Evolutionary conservation across 2,797 vertebrate species (phyloP).

Genomic region (Sebastes itinus): DNA sequence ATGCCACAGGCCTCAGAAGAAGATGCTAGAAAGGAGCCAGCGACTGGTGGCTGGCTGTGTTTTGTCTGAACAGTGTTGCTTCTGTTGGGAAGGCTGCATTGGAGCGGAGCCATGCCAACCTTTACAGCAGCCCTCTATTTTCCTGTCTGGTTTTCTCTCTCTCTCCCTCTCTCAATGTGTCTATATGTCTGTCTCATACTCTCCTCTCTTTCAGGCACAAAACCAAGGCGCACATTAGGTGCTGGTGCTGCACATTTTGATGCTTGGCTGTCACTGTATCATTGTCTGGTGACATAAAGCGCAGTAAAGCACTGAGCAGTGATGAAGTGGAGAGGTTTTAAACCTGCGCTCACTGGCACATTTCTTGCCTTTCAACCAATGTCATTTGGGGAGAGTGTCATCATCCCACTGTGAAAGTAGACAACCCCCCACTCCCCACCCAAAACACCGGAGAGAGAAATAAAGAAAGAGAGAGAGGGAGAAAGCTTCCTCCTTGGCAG

Average conservation of each 20-base stretch:
- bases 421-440: conserved; percentile 28
- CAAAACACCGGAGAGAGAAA: conserved; percentile 51
- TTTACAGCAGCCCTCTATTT: conserved; percentile 53
- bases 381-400: conserved; percentile 76
- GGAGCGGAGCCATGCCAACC: conserved; percentile 50
- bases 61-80: conserved; percentile 52
- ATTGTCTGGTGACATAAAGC: conserved; percentile 76
- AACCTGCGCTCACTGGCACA: conserved; percentile 72
- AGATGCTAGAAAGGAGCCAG: conserved; percentile 39
- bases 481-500: conserved; percentile 46
- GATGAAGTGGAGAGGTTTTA: conserved; percentile 75
- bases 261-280: conserved; percentile 73
- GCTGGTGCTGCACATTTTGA: conserved; percentile 77
- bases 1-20: conserved; percentile 35
- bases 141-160: conserved; percentile 23
- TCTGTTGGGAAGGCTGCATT: conserved; percentile 45
- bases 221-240: conserved; percentile 68
- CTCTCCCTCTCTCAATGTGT: conserved; percentile 14
- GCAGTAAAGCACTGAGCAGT: conserved; percentile 72
- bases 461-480: not conserved
- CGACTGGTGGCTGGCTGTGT: conserved; percentile 47
- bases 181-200: conserved; percentile 47
- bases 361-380: conserved; percentile 76
- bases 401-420: conserved; percentile 59
- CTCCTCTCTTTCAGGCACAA: conserved; percentile 60